Conservation (phyloP, 1,140 invertebrate species). For the Archegozetes longisetosus region DNA sequence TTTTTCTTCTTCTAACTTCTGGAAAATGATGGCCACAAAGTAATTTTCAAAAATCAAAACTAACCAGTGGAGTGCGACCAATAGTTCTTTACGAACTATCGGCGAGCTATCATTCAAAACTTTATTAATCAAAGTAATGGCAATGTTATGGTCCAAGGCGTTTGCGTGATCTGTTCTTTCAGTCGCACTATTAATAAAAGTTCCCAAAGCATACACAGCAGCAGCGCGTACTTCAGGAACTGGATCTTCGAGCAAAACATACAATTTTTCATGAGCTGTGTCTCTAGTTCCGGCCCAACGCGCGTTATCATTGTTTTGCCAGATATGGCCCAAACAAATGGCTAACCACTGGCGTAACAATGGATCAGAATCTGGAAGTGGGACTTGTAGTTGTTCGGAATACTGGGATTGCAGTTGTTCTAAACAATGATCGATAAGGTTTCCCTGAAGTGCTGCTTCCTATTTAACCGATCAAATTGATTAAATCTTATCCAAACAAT, state of each 20-base stretch:
- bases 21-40: conserved; percentile 39
- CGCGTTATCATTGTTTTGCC: conserved; percentile 81
- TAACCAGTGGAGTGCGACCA: conserved; percentile 73
- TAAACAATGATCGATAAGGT: conserved; percentile 69
- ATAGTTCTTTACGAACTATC: conserved; percentile 65
- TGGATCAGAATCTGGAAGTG: conserved; percentile 30
- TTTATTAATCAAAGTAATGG: conserved; percentile 60
- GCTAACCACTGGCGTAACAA: conserved; percentile 76
- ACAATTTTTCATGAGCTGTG: conserved; percentile 84
- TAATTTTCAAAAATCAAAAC: conserved; percentile 75
- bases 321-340: conserved; percentile 78
- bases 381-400: conserved; percentile 44
- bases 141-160: conserved; percentile 77
- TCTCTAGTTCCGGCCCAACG: conserved; percentile 91
- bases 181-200: conserved; percentile 64
- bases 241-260: conserved; percentile 53
- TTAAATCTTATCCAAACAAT: conserved; percentile 4
- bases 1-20: neutral
- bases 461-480: conserved; percentile 16
- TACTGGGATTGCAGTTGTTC: conserved; percentile 56
- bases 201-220: conserved; percentile 77
- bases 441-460: conserved; percentile 66
- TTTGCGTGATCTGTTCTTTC: conserved; percentile 80
- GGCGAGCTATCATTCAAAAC: conserved; percentile 66
- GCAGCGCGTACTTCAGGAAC: conserved; percentile 77